phyloP scores from a whole-genome alignment of 2,113 vertebrate species.

The Alexandromys fortis region DNA sequence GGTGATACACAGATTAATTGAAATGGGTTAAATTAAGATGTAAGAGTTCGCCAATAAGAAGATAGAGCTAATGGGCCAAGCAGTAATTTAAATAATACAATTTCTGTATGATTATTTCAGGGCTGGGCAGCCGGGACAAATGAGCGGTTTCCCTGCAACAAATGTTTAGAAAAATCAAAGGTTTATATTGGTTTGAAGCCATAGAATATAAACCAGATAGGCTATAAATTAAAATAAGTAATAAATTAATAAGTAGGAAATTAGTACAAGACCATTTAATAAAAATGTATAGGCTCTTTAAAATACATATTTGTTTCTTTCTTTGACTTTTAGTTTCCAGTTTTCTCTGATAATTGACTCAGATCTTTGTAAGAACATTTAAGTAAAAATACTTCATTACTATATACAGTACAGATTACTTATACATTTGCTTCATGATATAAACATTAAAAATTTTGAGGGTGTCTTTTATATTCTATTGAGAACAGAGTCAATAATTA shows the following conservation, averaged over 20 bases:
- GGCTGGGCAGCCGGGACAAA: too few relatives aligned
- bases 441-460: slow-evolving; percentile 59
- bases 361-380: slow-evolving; percentile 46
- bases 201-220: neutral
- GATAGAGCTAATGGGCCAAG: too few relatives aligned
- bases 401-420: neutral
- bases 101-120: too few relatives aligned
- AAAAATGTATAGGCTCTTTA: neutral
- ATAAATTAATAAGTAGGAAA: slow-evolving; percentile 61
- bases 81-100: too few relatives aligned
- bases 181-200: slow-evolving; percentile 65
- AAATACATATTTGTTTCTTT: neutral
- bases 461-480: neutral
- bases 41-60: too few relatives aligned
- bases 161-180: slow-evolving; percentile 25
- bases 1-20: too few relatives aligned
- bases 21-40: too few relatives aligned
- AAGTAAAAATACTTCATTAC: slow-evolving; percentile 50
- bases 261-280: slow-evolving; percentile 52
- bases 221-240: slow-evolving; percentile 38
- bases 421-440: slow-evolving; percentile 16
- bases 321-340: slow-evolving; percentile 48
- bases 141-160: too few relatives aligned
- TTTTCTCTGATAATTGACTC: slow-evolving; percentile 24
- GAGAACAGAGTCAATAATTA: slow-evolving; percentile 16